Evolutionary conservation across 2,888 invertebrate species (phyloP).

Genomic region (Leucoptera coffeella): DNA sequence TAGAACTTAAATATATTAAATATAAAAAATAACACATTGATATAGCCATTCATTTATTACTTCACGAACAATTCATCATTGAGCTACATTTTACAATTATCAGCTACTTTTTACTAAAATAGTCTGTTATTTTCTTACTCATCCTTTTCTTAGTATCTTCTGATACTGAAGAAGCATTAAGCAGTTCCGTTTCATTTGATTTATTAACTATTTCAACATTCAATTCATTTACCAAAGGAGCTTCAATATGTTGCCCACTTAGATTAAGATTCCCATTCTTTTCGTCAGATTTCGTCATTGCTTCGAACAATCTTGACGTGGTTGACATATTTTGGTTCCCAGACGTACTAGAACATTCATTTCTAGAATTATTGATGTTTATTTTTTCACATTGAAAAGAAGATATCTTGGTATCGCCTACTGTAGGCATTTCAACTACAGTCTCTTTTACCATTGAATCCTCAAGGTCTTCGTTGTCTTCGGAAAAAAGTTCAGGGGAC

Average conservation of each 20-base stretch:
- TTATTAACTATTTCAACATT: neutral
- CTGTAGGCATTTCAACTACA: no score
- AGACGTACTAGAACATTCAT: neutral
- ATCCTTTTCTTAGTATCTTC: conserved; percentile 26
- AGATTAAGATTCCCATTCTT: conserved; percentile 8
- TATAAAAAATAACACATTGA: no score
- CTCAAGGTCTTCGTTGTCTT: no score
- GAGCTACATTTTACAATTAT: no score
- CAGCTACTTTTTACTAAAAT: conserved; percentile 33
- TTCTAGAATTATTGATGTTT: neutral
- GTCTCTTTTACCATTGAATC: no score
- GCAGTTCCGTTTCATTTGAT: neutral
- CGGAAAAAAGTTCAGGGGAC: no score
- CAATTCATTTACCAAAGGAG: neutral
- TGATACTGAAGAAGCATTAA: conserved; percentile 7
- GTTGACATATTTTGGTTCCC: no score
- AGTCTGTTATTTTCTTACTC: conserved; percentile 34
- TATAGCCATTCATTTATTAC: no score
- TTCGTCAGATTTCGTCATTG: conserved; percentile 2
- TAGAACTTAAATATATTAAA: no score
- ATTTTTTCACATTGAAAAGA: no score
- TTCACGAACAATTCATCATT: no score
- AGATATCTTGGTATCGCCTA: no score
- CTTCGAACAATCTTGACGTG: conserved; percentile 2
- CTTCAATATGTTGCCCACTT: conserved; percentile 5